Evolutionary conservation across 2,113 vertebrate species (phyloP).

Genomic region (Himantopus leucocephalus): DNA sequence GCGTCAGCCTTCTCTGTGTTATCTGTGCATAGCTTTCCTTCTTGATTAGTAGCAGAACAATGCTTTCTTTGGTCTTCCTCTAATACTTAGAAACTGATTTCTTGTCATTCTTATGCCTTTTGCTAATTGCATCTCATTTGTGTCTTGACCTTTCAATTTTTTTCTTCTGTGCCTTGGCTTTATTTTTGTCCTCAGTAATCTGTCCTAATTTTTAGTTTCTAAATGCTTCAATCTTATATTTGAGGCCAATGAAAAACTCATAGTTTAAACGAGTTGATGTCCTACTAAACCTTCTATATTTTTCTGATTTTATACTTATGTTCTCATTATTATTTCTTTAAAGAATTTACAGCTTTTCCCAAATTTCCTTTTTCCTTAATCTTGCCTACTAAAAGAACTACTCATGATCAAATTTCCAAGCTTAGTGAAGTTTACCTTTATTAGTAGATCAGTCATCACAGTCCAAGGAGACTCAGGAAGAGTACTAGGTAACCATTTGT

Average conservation of each 20-base stretch:
- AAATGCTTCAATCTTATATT: background rate
- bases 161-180: background rate
- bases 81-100: conserved; percentile 22
- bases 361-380: background rate
- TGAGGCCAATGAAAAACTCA: background rate
- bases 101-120: conserved; percentile 23
- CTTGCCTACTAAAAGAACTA: background rate
- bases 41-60: conserved; percentile 48
- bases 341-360: background rate
- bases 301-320: background rate
- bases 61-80: conserved; percentile 1
- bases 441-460: background rate
- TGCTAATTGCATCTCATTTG: conserved; percentile 35
- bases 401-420: background rate
- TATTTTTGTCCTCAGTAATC: background rate
- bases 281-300: background rate
- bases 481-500: background rate
- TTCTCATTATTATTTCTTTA: background rate
- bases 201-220: background rate
- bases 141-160: conserved; percentile 21
- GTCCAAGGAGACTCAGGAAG: background rate
- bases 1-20: conserved; percentile 2
- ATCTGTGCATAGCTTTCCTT: conserved; percentile 31
- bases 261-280: background rate
- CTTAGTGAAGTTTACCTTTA: background rate